Evolutionary conservation across 2,113 vertebrate genomes (phyloP).

Genomic region (Microtus oregoni): DNA sequence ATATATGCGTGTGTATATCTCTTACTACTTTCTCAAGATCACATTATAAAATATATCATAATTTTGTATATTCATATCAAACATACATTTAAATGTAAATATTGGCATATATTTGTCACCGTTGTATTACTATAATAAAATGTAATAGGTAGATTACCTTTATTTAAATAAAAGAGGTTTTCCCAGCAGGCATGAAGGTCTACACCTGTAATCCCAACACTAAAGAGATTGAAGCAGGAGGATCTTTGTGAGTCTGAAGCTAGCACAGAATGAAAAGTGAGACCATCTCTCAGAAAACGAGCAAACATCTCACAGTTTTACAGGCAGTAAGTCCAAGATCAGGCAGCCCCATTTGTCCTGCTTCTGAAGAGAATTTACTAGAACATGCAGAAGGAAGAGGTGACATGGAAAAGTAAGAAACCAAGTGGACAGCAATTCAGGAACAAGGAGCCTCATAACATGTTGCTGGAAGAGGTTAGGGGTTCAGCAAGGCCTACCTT

Average conservation of each 20-base stretch:
- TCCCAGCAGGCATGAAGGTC: no score
- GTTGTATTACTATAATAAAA: neutral
- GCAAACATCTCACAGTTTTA: neutral
- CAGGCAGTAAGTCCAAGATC: neutral
- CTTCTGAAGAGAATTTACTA: neutral
- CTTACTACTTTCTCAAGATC: neutral
- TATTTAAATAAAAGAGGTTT: no score
- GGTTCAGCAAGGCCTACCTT: neutral
- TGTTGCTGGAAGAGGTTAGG: neutral
- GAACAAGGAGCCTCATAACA: neutral
- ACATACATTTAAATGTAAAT: neutral
- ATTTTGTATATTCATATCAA: conserved; percentile 7
- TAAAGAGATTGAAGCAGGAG: neutral
- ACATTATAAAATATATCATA: neutral
- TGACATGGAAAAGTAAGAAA: neutral
- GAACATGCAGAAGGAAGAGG: neutral
- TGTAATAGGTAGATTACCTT: neutral
- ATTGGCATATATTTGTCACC: neutral
- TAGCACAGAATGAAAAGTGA: neutral
- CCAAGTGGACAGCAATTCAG: no score
- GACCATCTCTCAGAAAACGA: neutral
- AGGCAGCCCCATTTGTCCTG: neutral
- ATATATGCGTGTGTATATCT: neutral
- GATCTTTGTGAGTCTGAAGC: no score
- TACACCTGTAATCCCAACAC: neutral